A percentile compares a stretch with the other conserved stretches of the same genome.
Conservation (phyloP, 2,113 vertebrate genomes). For the Brienomyrus longianalis region DNA sequence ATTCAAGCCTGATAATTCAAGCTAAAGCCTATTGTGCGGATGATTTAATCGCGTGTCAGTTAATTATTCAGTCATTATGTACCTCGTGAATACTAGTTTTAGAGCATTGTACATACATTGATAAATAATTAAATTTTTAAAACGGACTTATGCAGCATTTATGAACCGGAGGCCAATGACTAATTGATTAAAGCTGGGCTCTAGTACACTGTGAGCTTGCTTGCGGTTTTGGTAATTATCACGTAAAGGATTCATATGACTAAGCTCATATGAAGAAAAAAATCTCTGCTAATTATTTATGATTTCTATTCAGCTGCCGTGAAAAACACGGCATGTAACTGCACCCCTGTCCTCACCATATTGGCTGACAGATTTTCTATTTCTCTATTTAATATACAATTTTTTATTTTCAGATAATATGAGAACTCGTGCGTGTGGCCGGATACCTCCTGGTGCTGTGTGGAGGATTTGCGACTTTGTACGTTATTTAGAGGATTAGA, state of each 20-base stretch:
- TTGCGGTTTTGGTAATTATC: slow-evolving; percentile 16
- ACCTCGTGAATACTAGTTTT: slow-evolving; percentile 25
- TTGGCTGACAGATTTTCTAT: neutral
- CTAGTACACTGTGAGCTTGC: neutral
- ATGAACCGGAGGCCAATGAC: slow-evolving; percentile 20
- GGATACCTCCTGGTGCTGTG: neutral
- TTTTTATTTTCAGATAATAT: neutral
- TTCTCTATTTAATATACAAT: neutral
- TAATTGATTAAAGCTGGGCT: slow-evolving; percentile 24
- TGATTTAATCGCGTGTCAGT: slow-evolving; percentile 7
- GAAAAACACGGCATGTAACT: neutral
- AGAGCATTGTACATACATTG: slow-evolving; percentile 22
- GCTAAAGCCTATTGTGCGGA: neutral
- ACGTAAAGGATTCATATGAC: slow-evolving; percentile 5
- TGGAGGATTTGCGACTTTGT: neutral
- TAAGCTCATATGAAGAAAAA: neutral
- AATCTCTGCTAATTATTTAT: neutral
- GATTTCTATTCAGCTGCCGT: neutral
- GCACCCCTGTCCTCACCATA: neutral
- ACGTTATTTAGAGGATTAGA: neutral
- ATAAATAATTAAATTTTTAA: slow-evolving; percentile 29
- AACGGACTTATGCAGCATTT: slow-evolving; percentile 27
- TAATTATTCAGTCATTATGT: slow-evolving; percentile 26
- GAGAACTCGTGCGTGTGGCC: neutral
- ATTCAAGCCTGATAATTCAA: neutral